Evolutionary conservation across 2,797 vertebrate genomes (phyloP).

Genomic region (Eulemur albifrons): DNA sequence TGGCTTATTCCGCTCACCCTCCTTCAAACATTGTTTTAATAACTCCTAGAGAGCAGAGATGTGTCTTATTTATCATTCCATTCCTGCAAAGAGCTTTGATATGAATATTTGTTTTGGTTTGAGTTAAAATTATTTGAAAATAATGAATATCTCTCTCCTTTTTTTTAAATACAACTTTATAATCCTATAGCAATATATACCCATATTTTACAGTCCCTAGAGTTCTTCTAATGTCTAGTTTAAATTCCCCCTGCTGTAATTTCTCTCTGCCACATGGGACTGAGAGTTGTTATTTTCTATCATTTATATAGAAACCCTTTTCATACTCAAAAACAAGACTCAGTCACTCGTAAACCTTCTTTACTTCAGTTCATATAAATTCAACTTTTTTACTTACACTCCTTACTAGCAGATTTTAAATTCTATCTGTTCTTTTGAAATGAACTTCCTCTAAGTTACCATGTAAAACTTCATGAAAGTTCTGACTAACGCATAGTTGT

Average conservation of each 20-base stretch:
- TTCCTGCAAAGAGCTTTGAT: neutral
- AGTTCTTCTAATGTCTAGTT: neutral
- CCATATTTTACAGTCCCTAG: neutral
- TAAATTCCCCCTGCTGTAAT: neutral
- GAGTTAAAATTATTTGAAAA: conserved; percentile 19
- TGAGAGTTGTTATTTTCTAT: neutral
- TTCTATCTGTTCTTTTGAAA: neutral
- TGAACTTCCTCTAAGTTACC: neutral
- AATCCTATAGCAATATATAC: neutral
- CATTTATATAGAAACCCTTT: neutral
- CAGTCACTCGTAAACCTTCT: neutral
- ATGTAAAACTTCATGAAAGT: neutral
- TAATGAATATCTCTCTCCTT: neutral
- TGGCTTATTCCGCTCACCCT: neutral
- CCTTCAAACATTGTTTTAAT: neutral
- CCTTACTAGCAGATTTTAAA: neutral
- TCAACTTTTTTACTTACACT: neutral
- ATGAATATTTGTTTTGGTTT: neutral
- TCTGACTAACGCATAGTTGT: conserved; percentile 1
- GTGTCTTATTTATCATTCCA: neutral
- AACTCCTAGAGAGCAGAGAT: neutral
- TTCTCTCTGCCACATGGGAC: neutral
- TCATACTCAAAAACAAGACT: neutral
- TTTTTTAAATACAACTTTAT: neutral
- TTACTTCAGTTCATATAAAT: neutral